phyloP scores from a whole-genome alignment of 2,888 invertebrate genomes.

The Galeruca laticollis region DNA sequence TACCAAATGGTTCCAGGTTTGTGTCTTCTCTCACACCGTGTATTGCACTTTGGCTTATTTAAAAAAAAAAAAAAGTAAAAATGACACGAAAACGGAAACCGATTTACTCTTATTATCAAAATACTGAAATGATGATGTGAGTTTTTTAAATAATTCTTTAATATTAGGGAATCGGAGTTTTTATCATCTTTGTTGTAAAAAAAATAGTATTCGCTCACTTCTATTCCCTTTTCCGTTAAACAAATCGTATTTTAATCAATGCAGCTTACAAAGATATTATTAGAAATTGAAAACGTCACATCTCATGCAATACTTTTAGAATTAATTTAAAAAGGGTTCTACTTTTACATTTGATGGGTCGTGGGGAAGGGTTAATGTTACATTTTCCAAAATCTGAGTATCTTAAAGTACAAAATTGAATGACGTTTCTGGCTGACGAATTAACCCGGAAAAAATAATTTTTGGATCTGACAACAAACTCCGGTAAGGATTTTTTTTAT shows the following conservation, averaged over 20 bases:
- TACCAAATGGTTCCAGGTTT: slow-evolving; percentile 99
- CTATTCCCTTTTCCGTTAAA: slow-evolving; percentile 60
- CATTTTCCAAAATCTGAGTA: no score
- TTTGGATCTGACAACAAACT: no score
- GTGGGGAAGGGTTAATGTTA: no score
- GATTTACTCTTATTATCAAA: slow-evolving; percentile 24
- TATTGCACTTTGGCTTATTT: slow-evolving; percentile 35
- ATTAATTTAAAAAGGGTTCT: slow-evolving; percentile 59
- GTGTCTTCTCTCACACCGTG: slow-evolving; percentile 68
- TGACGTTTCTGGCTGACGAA: neutral
- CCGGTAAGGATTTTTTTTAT: no score
- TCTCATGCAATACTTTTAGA: slow-evolving; percentile 50
- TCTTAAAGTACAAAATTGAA: neutral
- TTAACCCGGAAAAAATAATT: neutral
- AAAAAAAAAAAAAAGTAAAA: slow-evolving; percentile 65
- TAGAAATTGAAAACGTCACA: slow-evolving; percentile 59
- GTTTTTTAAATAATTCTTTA: slow-evolving; percentile 52
- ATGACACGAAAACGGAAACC: slow-evolving; percentile 59
- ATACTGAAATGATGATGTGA: slow-evolving; percentile 59
- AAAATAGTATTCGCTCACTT: slow-evolving; percentile 56
- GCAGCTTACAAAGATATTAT: slow-evolving; percentile 39
- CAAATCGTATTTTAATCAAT: slow-evolving; percentile 27
- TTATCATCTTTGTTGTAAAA: slow-evolving; percentile 24
- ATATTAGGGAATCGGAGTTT: slow-evolving; percentile 51
- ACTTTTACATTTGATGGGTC: slow-evolving; percentile 43